These are phyloP conservation scores for Ceryle rudis DNA, from an alignment of 2,797 vertebrate genomes.

Conservation along the genomic window DNA sequence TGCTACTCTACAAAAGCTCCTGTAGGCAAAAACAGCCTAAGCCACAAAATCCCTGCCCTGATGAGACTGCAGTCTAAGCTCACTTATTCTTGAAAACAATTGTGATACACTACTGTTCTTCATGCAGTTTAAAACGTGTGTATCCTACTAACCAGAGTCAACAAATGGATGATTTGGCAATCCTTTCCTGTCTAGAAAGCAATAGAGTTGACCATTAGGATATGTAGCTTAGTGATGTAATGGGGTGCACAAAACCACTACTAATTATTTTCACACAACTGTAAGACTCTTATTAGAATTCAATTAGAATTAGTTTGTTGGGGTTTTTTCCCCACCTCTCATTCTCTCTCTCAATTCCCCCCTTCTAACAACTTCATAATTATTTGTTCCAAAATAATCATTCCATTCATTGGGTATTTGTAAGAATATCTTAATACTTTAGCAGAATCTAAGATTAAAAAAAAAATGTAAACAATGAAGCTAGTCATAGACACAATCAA, in stretches of 20 bases:
- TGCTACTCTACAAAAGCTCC: background rate
- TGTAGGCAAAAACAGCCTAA: background rate
- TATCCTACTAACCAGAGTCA: background rate
- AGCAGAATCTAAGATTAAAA: constrained; percentile 22
- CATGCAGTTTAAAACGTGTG: background rate
- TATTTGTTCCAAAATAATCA: constrained; percentile 47
- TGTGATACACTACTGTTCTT: background rate
- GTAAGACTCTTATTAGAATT: background rate
- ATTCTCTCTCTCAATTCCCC: background rate
- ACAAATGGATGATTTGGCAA: background rate
- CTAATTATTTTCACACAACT: background rate
- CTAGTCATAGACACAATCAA: background rate
- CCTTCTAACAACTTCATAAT: background rate
- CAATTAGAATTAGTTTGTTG: background rate
- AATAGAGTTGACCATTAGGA: background rate
- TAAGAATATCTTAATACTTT: background rate
- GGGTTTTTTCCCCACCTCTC: background rate
- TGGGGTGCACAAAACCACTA: background rate
- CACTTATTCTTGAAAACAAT: background rate
- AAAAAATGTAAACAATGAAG: background rate
- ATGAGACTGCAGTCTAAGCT: background rate
- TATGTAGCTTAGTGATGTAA: background rate
- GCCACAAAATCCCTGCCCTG: background rate
- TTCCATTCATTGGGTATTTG: background rate
- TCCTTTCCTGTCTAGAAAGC: background rate